Base-by-base conservation (phyloP, 2,888 invertebrate species). In the Athalia circularis region DNA sequence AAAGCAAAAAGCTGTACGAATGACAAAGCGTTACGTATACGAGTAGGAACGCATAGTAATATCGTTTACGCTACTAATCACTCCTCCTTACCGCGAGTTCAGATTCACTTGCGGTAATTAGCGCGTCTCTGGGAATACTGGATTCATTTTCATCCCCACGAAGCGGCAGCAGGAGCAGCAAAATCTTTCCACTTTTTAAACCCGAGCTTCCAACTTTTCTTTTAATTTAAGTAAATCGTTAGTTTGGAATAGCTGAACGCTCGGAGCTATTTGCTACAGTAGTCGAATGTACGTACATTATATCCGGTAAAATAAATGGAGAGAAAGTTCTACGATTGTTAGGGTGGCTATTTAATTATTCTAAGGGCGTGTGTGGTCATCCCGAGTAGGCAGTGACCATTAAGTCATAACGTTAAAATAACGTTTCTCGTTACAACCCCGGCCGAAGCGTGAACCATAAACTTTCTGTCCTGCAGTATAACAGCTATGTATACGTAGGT, bases 401-500 rank as follows among this genome's bases (percentile, higher is more conserved):
- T 75, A 74, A 78, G 78, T 64, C 47, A 64, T 74, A 74, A 78
- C 72, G 72, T 72, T 78, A 65, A 74, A 78, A 78, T 72, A 72
- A 74, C 78, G 72, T 48, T 78, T 72, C 74, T 64, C 64, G 78
- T 78, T 78, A 78, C 74, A 74, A 64, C 64, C 70, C 61, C 68
- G 68, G 48, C 13, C 77, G 70, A 50, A 67, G 77, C 68, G 77
- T 77, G 67, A 77, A 77, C 77, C 77, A 77, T 77, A 77, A 77
- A 77, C 64, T 77, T 29, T 70, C 70, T 77, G 68, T 59, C 70
- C 59, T 47, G 45, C 29, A 29, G 29, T 29, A 57, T 57, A 68
- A 61, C 45, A 8, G 43, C 54, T 43, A 29, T 9, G 72, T 47
- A 72, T 72, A 47, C 57, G 72, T 45, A 29, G 8, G 72, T 15